phyloP scores from a whole-genome alignment of 2,113 vertebrate species.

The Glareola pratincola region DNA sequence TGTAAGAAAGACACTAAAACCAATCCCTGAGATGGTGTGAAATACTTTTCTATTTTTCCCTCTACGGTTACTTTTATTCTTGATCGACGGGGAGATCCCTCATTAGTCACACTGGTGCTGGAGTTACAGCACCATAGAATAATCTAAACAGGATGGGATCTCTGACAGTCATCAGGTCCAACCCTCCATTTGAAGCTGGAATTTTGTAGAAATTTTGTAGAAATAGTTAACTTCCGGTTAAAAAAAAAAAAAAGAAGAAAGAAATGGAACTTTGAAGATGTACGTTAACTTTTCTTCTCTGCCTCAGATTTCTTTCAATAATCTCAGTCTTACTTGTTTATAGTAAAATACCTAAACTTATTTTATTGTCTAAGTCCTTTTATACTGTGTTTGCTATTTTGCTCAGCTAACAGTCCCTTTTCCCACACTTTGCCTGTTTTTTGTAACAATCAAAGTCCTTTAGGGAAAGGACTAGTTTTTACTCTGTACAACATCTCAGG shows the following conservation, averaged over 20 bases:
- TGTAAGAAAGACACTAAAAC: background rate
- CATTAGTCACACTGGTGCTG: background rate
- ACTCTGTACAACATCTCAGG: background rate
- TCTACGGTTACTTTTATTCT: background rate
- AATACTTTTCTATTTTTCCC: background rate
- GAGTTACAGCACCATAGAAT: background rate
- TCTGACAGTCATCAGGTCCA: background rate
- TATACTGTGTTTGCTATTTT: background rate
- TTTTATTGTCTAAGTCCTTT: background rate
- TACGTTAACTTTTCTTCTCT: background rate
- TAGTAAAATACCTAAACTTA: background rate
- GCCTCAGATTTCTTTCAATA: background rate
- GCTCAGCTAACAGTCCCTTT: background rate
- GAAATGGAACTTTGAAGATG: background rate
- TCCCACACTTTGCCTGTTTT: background rate
- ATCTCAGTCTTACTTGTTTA: background rate
- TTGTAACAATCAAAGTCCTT: background rate
- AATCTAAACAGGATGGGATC: background rate
- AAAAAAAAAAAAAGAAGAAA: background rate
- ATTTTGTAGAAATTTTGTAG: background rate
- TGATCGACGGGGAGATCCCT: background rate
- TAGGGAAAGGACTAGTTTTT: background rate
- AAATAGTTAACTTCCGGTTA: background rate
- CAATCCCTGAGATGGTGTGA: background rate
- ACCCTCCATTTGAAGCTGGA: background rate